Evolutionary conservation across 2,888 invertebrate genomes (phyloP).

Genomic region (Clunio marinus): DNA sequence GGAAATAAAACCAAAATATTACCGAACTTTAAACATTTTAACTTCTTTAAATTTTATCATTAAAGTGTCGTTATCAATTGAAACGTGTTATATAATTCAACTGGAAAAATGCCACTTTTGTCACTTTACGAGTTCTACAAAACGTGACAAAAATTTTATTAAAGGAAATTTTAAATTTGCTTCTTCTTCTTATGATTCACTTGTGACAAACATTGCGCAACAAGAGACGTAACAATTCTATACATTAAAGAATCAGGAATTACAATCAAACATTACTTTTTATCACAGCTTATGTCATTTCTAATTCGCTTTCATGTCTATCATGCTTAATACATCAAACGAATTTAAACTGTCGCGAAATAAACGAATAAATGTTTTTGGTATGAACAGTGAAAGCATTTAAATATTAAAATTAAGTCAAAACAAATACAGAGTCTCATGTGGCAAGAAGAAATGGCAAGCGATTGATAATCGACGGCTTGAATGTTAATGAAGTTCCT

Average conservation of each 20-base stretch:
- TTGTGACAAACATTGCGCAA: no score
- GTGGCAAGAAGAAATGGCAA: not conserved
- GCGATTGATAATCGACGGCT: not conserved
- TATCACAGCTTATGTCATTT: no score
- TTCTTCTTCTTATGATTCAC: not conserved
- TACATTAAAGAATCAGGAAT: no score
- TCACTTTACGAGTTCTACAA: not conserved
- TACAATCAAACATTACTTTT: no score
- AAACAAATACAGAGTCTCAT: not conserved
- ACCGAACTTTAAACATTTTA: no score
- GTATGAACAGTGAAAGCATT: slow-evolving; percentile 14
- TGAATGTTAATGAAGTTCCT: slow-evolving; percentile 10
- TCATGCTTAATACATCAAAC: not conserved
- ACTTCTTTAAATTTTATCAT: not conserved
- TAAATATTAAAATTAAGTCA: not conserved
- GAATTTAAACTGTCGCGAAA: not conserved
- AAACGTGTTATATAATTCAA: not conserved
- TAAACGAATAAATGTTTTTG: not conserved
- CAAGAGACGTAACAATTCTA: no score
- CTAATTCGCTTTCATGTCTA: no score
- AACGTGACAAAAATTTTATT: not conserved
- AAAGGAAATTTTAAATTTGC: not conserved
- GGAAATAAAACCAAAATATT: no score
- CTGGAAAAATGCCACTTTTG: not conserved
- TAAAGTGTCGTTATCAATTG: not conserved